These are phyloP conservation scores for Neoitamus cyanurus DNA, from an alignment of 2,888 invertebrate species.

Conservation along the genomic window DNA sequence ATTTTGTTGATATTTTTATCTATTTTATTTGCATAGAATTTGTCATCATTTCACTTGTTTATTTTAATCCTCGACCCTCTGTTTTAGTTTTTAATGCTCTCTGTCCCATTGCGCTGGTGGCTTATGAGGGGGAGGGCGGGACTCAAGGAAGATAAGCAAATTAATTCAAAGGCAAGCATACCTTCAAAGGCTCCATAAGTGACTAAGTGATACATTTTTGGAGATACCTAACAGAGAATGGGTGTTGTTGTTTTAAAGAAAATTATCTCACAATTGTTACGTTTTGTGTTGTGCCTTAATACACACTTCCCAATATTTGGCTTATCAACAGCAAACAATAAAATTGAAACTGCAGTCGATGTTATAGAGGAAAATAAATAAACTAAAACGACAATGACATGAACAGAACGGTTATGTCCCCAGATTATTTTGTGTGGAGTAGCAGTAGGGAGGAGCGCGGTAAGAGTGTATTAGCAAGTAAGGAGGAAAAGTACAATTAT, in stretches of 20 bases:
- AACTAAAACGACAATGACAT: background rate
- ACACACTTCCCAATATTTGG: background rate
- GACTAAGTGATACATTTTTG: background rate
- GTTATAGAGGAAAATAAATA: background rate
- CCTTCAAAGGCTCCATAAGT: background rate
- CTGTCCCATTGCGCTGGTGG: background rate
- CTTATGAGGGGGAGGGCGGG: background rate
- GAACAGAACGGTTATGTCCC: too few relatives aligned
- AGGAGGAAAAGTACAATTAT: constrained; percentile 4
- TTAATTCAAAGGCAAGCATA: background rate
- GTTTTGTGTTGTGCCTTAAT: background rate
- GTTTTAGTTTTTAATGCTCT: background rate
- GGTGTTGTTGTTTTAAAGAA: background rate
- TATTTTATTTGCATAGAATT: constrained; percentile 32
- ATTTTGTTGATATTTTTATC: constrained; percentile 24
- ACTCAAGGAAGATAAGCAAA: background rate
- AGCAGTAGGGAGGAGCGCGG: background rate
- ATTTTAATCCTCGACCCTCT: background rate
- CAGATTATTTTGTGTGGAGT: too few relatives aligned
- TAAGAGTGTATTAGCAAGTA: background rate
- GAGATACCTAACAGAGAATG: background rate
- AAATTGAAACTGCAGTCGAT: background rate
- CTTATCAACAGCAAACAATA: background rate
- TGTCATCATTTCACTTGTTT: constrained; percentile 22
- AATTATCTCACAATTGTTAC: too few relatives aligned